Percentiles rank a stretch among this genome's conserved stretches.
Evolutionary conservation across 1,140 invertebrate species (phyloP).

Genomic region (Pristionchus pacificus): DNA sequence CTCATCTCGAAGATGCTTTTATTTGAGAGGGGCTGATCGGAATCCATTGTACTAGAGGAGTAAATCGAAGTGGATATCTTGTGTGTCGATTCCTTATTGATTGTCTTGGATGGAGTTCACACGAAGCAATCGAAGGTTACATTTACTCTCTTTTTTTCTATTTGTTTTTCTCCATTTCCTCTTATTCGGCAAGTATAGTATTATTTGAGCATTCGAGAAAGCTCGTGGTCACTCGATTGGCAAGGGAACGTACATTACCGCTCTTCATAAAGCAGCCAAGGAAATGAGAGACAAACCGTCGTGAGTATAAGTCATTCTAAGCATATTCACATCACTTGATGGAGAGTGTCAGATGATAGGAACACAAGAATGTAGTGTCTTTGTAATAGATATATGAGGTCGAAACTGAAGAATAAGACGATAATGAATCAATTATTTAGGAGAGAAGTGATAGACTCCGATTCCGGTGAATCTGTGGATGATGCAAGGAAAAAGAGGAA

Average conservation of each 20-base stretch:
- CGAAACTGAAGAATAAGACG: conserved; percentile 15
- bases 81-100: conserved; percentile 66
- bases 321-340: conserved; percentile 18
- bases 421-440: too few relatives aligned
- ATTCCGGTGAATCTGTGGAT: conserved; percentile 32
- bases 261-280: conserved; percentile 52
- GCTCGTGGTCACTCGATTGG: conserved; percentile 62
- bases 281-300: conserved; percentile 28
- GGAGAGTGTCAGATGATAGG: conserved; percentile 12
- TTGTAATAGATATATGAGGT: conserved; percentile 25
- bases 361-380: conserved; percentile 19
- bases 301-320: conserved; percentile 7
- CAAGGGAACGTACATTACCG: conserved; percentile 59
- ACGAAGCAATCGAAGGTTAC: conserved; percentile 46
- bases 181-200: conserved; percentile 65
- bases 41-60: conserved; percentile 84
- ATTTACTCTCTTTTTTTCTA: conserved; percentile 67
- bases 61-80: conserved; percentile 83
- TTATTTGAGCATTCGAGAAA: conserved; percentile 59
- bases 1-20: neutral
- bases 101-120: conserved; percentile 63
- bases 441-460: conserved; percentile 4
- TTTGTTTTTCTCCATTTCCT: too few relatives aligned
- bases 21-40: conserved; percentile 75
- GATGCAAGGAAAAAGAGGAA: conserved; percentile 40